Evolutionary conservation across 2,797 vertebrate genomes (phyloP).

Genomic region (Tauraco hartlaubi): DNA sequence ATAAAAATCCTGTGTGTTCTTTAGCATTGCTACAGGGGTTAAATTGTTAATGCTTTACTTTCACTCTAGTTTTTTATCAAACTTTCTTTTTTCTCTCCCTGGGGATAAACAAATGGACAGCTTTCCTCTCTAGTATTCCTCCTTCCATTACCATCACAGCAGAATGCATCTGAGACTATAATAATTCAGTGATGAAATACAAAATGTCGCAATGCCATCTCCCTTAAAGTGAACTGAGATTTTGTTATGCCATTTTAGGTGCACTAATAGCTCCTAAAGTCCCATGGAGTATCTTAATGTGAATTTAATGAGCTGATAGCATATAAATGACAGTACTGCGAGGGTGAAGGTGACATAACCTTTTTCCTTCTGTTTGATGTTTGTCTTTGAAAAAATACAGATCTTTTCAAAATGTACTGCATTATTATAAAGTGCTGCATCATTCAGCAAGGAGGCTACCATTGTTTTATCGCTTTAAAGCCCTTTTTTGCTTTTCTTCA

Average conservation of each 20-base stretch:
- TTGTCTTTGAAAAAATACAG: constrained; percentile 86
- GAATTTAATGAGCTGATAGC: constrained; percentile 98
- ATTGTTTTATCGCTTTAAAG: constrained; percentile 76
- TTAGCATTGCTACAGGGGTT: constrained; percentile 76
- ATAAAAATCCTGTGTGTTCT: constrained; percentile 10
- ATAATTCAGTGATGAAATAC: constrained; percentile 94
- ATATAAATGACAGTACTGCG: constrained; percentile 91
- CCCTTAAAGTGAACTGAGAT: constrained; percentile 88
- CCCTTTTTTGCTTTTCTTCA: constrained; percentile 32
- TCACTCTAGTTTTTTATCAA: constrained; percentile 86
- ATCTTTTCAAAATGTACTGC: constrained; percentile 74
- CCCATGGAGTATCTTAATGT: constrained; percentile 95
- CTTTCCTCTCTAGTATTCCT: constrained; percentile 82
- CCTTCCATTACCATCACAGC: constrained; percentile 91
- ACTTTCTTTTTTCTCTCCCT: constrained; percentile 89
- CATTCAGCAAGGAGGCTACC: constrained; percentile 72
- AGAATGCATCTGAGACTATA: constrained; percentile 89
- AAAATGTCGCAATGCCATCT: constrained; percentile 91
- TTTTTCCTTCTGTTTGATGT: constrained; percentile 89
- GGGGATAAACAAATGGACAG: constrained; percentile 93
- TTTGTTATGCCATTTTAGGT: constrained; percentile 94
- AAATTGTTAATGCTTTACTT: constrained; percentile 90
- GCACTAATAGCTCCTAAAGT: constrained; percentile 92
- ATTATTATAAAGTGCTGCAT: constrained; percentile 76
- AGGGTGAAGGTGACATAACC: constrained; percentile 97